Evolutionary conservation across 2,888 invertebrate genomes (phyloP).

Genomic region (Plagiodera versicolora): DNA sequence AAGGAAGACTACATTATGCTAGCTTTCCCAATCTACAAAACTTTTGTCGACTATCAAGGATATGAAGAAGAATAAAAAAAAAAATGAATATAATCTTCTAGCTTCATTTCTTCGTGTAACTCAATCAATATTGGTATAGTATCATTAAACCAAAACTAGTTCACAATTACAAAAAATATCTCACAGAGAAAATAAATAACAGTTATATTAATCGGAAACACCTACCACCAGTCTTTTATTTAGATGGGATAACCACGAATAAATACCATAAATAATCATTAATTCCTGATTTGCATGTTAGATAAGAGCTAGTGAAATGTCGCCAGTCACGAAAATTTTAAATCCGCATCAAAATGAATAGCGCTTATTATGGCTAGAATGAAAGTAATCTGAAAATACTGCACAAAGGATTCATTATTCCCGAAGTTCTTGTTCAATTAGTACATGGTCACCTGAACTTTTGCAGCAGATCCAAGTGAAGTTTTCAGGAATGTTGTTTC

Average conservation of each 20-base stretch:
- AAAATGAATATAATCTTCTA: too few relatives aligned
- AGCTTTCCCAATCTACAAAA: too few relatives aligned
- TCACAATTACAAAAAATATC: neutral
- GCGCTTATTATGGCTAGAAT: neutral
- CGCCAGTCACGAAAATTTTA: constrained; percentile 17
- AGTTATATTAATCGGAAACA: constrained; percentile 17
- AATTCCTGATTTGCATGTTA: constrained; percentile 22
- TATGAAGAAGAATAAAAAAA: too few relatives aligned
- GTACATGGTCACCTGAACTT: too few relatives aligned
- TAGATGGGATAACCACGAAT: constrained; percentile 17
- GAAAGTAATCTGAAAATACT: neutral
- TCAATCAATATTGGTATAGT: too few relatives aligned
- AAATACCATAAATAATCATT: constrained; percentile 22
- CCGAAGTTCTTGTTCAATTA: too few relatives aligned
- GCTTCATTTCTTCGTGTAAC: too few relatives aligned
- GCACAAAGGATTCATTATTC: neutral
- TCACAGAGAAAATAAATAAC: constrained; percentile 13
- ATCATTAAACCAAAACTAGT: neutral
- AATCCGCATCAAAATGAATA: neutral
- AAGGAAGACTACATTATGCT: too few relatives aligned
- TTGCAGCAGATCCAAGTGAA: too few relatives aligned
- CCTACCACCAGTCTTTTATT: constrained; percentile 10
- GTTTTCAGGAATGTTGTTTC: too few relatives aligned
- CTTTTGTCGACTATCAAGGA: too few relatives aligned
- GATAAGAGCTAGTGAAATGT: constrained; percentile 17